A percentile compares a stretch with the other conserved stretches of the same genome.
Conservation (phyloP, 2,888 invertebrate genomes). For the Ichneumoninae sp. region DNA sequence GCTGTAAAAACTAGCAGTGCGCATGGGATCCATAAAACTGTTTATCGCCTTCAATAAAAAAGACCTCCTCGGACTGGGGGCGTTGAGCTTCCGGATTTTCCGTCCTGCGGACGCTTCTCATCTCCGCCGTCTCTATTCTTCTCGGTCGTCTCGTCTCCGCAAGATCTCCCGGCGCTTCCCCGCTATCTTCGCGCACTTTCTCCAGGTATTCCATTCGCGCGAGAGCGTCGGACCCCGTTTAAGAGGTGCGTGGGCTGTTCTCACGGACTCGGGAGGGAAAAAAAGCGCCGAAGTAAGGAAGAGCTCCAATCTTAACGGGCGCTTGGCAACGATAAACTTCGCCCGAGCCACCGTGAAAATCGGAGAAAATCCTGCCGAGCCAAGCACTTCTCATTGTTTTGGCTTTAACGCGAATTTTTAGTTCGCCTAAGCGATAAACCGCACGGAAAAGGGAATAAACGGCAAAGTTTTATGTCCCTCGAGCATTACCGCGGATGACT, state of each 20-base stretch:
- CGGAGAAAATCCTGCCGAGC: slow-evolving; percentile 53
- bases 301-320: slow-evolving; percentile 79
- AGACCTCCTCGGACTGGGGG: slow-evolving; percentile 61
- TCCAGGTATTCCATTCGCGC: slow-evolving; percentile 47
- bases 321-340: slow-evolving; percentile 77
- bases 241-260: slow-evolving; percentile 21
- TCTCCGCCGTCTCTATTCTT: slow-evolving; percentile 28
- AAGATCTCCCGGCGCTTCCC: slow-evolving; percentile 51
- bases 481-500: slow-evolving; percentile 30
- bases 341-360: slow-evolving; percentile 48
- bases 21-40: slow-evolving; percentile 82
- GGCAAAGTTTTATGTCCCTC: slow-evolving; percentile 39
- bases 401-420: slow-evolving; percentile 72
- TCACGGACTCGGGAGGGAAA: slow-evolving; percentile 40
- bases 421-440: slow-evolving; percentile 54
- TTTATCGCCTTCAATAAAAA: slow-evolving; percentile 83
- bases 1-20: slow-evolving; percentile 82
- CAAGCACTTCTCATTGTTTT: slow-evolving; percentile 72
- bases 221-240: slow-evolving; percentile 43
- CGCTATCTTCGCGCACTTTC: slow-evolving; percentile 59
- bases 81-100: slow-evolving; percentile 67
- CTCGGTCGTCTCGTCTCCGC: slow-evolving; percentile 30
- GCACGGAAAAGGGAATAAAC: slow-evolving; percentile 34
- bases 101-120: slow-evolving; percentile 39
- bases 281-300: slow-evolving; percentile 61